These are phyloP conservation scores for Scaptomyza reducta DNA, from an alignment of 2,888 invertebrate species.

Conservation along the genomic window DNA sequence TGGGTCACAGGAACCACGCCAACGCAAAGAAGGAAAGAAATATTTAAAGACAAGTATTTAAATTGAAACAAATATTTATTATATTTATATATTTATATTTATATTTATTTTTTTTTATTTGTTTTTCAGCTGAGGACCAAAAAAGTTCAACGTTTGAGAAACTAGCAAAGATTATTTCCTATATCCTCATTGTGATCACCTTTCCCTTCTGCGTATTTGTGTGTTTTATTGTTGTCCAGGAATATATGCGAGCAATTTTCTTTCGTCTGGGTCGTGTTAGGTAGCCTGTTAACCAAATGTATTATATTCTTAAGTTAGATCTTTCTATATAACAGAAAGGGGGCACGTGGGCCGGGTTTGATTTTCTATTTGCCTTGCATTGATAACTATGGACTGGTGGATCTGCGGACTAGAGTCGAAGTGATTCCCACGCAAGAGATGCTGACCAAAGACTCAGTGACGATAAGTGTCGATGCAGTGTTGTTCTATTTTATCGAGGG, in stretches of 20 bases:
- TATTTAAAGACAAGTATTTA: slow-evolving; percentile 54
- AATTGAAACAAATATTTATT: fast-evolving
- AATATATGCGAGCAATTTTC: slow-evolving; percentile 87
- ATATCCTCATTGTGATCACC: slow-evolving; percentile 45
- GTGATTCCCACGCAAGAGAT: slow-evolving; percentile 87
- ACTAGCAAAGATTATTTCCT: slow-evolving; percentile 21
- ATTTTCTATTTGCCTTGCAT: slow-evolving; percentile 87
- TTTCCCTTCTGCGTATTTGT: slow-evolving; percentile 75
- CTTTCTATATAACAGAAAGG: slow-evolving; percentile 56
- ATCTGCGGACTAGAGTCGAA: slow-evolving; percentile 87
- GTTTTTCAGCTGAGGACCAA: slow-evolving; percentile 40
- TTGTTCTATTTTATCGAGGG: slow-evolving; percentile 91
- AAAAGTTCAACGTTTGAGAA: slow-evolving; percentile 38
- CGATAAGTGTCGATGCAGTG: slow-evolving; percentile 95
- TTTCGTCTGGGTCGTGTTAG: slow-evolving; percentile 86
- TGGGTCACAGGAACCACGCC: background rate
- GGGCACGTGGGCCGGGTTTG: slow-evolving; percentile 86
- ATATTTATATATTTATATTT: too few species aligned
- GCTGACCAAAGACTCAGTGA: slow-evolving; percentile 95
- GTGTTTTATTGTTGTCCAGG: slow-evolving; percentile 84
- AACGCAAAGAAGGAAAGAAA: slow-evolving; percentile 23
- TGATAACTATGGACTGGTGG: slow-evolving; percentile 85
- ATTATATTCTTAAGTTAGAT: too few species aligned
- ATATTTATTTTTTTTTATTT: too few species aligned
- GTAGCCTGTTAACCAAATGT: slow-evolving; percentile 28